Conservation (phyloP, 2,113 vertebrate genomes). For the Empidonax traillii region DNA sequence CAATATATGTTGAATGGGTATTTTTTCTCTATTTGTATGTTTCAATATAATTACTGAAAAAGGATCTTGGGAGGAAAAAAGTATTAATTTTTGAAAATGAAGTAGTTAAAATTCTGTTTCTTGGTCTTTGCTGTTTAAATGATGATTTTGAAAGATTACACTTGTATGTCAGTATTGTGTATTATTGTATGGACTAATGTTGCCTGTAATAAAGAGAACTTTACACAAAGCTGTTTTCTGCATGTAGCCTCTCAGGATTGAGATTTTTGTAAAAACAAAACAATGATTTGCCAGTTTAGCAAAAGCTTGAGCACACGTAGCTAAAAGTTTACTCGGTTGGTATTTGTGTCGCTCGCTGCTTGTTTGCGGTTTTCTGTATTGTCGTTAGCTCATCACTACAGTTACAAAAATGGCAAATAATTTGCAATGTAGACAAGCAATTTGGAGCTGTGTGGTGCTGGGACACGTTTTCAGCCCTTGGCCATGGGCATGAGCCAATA, state of each 20-base stretch:
- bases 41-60: constrained; percentile 76
- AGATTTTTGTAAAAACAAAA: constrained; percentile 26
- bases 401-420: neutral
- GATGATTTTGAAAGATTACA: constrained; percentile 78
- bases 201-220: constrained; percentile 82
- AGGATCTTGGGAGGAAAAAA: constrained; percentile 72
- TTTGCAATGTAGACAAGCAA: neutral
- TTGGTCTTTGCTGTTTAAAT: constrained; percentile 79
- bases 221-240: constrained; percentile 69
- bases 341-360: neutral
- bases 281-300: constrained; percentile 5
- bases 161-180: constrained; percentile 81
- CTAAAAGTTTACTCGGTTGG: neutral
- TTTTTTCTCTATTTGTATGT: constrained; percentile 83
- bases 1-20: constrained; percentile 81
- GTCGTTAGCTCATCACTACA: neutral
- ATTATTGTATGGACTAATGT: constrained; percentile 80
- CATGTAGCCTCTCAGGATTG: constrained; percentile 40
- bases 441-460: neutral
- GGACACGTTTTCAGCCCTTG: neutral
- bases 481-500: neutral
- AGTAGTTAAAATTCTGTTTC: constrained; percentile 78
- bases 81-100: constrained; percentile 77
- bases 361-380: neutral
- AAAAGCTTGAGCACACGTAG: constrained; percentile 32